These are phyloP conservation scores for Drosophila cognata DNA, from an alignment of 2,888 invertebrate species.

Conservation along the genomic window DNA sequence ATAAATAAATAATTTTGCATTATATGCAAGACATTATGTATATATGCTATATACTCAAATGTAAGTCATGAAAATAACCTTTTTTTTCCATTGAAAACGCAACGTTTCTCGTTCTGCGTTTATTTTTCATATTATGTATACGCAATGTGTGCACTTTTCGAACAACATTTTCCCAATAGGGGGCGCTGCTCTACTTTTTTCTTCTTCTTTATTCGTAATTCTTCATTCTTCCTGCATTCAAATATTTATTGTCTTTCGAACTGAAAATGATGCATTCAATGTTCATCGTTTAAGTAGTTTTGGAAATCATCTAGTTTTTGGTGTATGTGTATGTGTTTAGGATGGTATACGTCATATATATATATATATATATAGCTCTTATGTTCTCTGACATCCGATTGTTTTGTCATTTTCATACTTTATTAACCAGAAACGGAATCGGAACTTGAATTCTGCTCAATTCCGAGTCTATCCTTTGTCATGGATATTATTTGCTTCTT, in stretches of 20 bases:
- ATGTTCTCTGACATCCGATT: neutral
- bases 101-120: slow-evolving; percentile 18
- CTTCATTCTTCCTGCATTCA: neutral
- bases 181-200: neutral
- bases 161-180: neutral
- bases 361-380: too few species aligned
- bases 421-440: neutral
- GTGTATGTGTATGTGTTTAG: too few species aligned
- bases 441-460: neutral
- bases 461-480: neutral
- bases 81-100: slow-evolving; percentile 10
- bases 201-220: neutral
- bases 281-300: neutral
- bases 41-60: neutral
- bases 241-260: neutral
- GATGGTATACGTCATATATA: too few species aligned
- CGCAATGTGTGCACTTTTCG: neutral
- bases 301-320: neutral
- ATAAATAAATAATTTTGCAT: neutral
- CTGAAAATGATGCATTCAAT: too few species aligned
- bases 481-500: neutral
- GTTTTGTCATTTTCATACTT: neutral
- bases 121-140: slow-evolving; percentile 7
- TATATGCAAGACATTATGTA: neutral
- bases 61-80: slow-evolving; percentile 29